Evolutionary conservation across 2,113 vertebrate species (phyloP), one percentile per base, ranked within the genome.

Genomic region (Amblyopsis rosae): DNA sequence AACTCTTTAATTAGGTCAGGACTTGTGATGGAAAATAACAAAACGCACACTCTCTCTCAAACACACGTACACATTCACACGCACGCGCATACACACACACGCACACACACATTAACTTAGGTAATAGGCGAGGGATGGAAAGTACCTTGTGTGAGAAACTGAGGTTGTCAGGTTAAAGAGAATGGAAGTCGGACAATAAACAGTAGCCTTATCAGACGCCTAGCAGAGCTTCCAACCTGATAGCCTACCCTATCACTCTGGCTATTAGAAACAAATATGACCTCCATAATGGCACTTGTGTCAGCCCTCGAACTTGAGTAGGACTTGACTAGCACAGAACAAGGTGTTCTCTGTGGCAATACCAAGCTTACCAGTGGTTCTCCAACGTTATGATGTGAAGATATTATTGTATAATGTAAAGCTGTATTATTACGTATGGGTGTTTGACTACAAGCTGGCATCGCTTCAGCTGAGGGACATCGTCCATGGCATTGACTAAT

Each of bases 131-230:
- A 75, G 66, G 41, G 56, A 73, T 84, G 88, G 90, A 89, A 87
- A 86, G 82, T 87, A 87, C 79, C 80, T 33, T 54, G 69, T 82
- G 74, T 32, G 77, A 82, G 82, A 77, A 68, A 13, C 61, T 74
- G 75, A 72, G 77, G 84, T 83, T 87, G 75, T 76, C 84, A 88
- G 77, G 87, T 90, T 88, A 62, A 54, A 67, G 76, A 86, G 72
- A 82, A 76, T 88, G 87, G 88, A 88, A 86, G 88, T 89, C 19
- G 74, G 83, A 90, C 88, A 90, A 91, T 90, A 89, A 89, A 86
- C 89, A 84, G 75, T 72, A 62, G 84, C 60, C 88, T 91, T 90
- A 91, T 91, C 90, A 83, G 84, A 68, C 70, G 67, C 73, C 6
- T 54, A 79, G 62, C 88, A 88, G 86, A 83, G 89, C 80, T 87